Evolutionary conservation across 2,888 invertebrate genomes (phyloP).

Genomic region (Chloromyia formosa): DNA sequence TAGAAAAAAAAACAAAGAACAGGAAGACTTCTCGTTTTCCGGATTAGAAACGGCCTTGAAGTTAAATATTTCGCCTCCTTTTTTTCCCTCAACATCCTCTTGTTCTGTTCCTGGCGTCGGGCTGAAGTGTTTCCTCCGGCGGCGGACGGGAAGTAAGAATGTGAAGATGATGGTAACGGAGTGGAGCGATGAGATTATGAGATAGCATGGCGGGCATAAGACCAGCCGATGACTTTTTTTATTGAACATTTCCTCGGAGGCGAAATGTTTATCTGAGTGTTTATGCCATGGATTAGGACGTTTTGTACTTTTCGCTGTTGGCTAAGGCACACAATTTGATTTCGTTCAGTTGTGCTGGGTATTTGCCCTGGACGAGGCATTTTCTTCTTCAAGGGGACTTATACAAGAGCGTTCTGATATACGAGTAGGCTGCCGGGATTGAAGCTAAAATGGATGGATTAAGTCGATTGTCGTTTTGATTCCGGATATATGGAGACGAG

Average conservation of each 20-base stretch:
- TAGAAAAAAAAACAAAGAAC: neutral
- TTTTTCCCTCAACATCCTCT: too few relatives aligned
- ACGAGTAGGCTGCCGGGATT: neutral
- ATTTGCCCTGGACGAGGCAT: neutral
- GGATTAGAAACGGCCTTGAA: conserved; percentile 3
- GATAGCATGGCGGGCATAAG: conserved; percentile 5
- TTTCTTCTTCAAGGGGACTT: neutral
- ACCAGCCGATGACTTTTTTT: conserved; percentile 1
- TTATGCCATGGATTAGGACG: conserved; percentile 41
- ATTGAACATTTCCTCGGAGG: conserved; percentile 22
- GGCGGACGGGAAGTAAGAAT: too few relatives aligned
- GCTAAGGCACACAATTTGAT: conserved; percentile 38
- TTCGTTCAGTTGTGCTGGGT: neutral
- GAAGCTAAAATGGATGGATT: conserved; percentile 20
- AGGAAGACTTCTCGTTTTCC: neutral
- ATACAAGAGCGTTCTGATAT: neutral
- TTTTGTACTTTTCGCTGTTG: conserved; percentile 39
- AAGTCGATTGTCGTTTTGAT: conserved; percentile 26
- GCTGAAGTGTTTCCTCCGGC: too few relatives aligned
- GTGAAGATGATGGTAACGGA: too few relatives aligned
- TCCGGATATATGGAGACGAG: neutral
- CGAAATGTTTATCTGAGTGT: conserved; percentile 43
- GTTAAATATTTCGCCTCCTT: neutral
- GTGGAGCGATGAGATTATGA: conserved; percentile 11
- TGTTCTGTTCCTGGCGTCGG: too few relatives aligned